phyloP scores from a whole-genome alignment of 2,113 vertebrate genomes.

The Petaurus breviceps region DNA sequence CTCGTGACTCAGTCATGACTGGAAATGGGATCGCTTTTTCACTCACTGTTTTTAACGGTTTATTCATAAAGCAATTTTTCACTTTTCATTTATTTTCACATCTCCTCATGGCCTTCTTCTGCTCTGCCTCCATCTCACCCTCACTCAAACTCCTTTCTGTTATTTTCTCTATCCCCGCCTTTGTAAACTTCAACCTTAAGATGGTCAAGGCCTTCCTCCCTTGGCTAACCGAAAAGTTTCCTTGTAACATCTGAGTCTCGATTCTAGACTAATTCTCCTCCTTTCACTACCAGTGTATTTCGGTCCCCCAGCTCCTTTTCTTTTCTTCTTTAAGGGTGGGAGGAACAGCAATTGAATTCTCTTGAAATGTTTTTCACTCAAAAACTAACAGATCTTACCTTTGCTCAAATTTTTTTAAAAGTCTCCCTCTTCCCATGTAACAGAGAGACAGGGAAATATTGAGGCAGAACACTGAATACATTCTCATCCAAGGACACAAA shows the following conservation, averaged over 20 bases:
- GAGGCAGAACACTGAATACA: not conserved
- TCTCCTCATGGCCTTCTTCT: slow-evolving; percentile 81
- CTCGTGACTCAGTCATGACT: slow-evolving; percentile 84
- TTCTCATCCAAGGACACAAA: not conserved
- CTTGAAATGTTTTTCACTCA: not conserved
- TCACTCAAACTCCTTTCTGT: slow-evolving; percentile 51
- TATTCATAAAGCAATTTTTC: slow-evolving; percentile 85
- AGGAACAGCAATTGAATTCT: not conserved
- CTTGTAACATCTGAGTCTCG: slow-evolving; percentile 14
- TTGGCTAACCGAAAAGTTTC: slow-evolving; percentile 45
- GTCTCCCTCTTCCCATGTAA: not conserved
- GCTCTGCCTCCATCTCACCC: slow-evolving; percentile 63
- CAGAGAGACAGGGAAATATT: not conserved
- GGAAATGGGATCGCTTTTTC: slow-evolving; percentile 62
- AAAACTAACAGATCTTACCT: not conserved
- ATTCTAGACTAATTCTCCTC: not conserved
- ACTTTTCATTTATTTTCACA: slow-evolving; percentile 84
- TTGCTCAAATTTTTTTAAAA: not conserved
- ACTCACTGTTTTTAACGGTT: slow-evolving; percentile 80
- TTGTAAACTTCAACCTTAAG: slow-evolving; percentile 67
- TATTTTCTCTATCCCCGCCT: slow-evolving; percentile 63
- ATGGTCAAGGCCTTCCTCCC: not conserved
- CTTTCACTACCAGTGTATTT: not conserved
- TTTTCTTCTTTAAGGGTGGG: not conserved
- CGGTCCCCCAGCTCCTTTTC: not conserved